These are phyloP conservation scores for Cryptoleucopteryx plumbea DNA, from an alignment of 2,113 vertebrate species.

Conservation along the genomic window DNA sequence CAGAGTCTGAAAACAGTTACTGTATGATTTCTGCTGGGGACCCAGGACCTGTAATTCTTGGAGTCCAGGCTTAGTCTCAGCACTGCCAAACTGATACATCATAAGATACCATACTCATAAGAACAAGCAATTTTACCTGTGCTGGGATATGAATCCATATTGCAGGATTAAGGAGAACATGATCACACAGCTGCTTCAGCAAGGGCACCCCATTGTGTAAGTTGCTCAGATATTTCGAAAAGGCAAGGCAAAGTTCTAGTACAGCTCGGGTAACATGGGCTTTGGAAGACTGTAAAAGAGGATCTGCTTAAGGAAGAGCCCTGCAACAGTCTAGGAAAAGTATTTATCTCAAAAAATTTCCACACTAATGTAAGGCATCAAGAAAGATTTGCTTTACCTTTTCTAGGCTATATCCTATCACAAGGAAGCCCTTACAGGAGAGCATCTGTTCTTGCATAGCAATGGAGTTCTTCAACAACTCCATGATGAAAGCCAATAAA, in stretches of 20 bases:
- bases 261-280: conserved; percentile 87
- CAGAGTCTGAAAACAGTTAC: neutral
- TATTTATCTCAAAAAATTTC: neutral
- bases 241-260: conserved; percentile 92
- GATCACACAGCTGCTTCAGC: conserved; percentile 96
- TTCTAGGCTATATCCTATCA: conserved; percentile 94
- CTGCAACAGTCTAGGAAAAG: neutral
- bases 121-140: conserved; percentile 76
- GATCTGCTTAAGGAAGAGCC: neutral
- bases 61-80: neutral
- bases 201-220: conserved; percentile 88
- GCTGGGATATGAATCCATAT: conserved; percentile 97
- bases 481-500: conserved; percentile 94
- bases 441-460: conserved; percentile 99
- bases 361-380: neutral
- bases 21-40: neutral
- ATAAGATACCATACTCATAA: neutral
- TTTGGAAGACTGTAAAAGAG: conserved; percentile 88
- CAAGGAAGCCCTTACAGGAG: conserved; percentile 96
- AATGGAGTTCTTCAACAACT: conserved; percentile 94
- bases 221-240: conserved; percentile 95
- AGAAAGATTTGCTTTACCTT: conserved; percentile 79
- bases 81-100: neutral
- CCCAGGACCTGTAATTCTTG: neutral
- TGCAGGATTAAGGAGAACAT: conserved; percentile 95